Percentiles rank a stretch among this genome's conserved stretches.
These are phyloP conservation scores for Monopis laevigella DNA, from an alignment of 2,888 invertebrate species.

Conservation along the genomic window DNA sequence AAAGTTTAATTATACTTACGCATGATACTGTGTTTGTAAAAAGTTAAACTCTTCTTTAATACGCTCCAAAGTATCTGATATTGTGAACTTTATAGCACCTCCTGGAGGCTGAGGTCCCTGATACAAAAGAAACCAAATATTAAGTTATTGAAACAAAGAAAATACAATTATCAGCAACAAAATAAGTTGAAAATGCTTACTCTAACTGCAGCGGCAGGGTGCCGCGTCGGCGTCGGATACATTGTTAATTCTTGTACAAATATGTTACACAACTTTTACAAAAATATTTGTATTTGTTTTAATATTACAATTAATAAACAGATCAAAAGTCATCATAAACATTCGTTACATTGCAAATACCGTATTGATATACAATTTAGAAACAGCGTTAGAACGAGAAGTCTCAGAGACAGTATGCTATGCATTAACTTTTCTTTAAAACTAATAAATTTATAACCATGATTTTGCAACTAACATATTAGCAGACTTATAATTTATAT, in stretches of 20 bases:
- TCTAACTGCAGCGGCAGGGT: slow-evolving; percentile 80
- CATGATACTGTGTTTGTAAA: slow-evolving; percentile 93
- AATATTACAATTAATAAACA: not conserved
- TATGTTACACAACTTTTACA: not conserved
- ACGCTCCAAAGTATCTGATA: slow-evolving; percentile 91
- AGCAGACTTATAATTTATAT: not conserved
- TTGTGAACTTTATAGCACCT: slow-evolving; percentile 92
- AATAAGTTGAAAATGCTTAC: slow-evolving; percentile 43
- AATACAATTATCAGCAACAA: slow-evolving; percentile 14
- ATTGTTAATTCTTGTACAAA: slow-evolving; percentile 39
- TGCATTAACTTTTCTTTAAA: slow-evolving; percentile 58
- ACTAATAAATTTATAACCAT: slow-evolving; percentile 57
- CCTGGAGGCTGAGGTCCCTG: slow-evolving; percentile 87
- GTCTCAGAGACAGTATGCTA: slow-evolving; percentile 55
- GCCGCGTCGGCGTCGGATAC: slow-evolving; percentile 81
- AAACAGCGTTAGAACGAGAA: slow-evolving; percentile 44
- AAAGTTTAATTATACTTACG: too few relatives aligned
- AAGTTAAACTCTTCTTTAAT: slow-evolving; percentile 97
- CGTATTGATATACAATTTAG: slow-evolving; percentile 42
- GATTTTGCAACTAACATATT: slow-evolving; percentile 20
- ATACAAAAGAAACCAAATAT: slow-evolving; percentile 27
- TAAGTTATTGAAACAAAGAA: not conserved
- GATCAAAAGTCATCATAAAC: slow-evolving; percentile 25
- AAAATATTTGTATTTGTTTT: slow-evolving; percentile 29
- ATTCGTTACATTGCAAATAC: slow-evolving; percentile 50